These are phyloP conservation scores for Aurelia aurita DNA, from an alignment of 30 jellyfish, hydroid and myxozoan species.

Conservation along the genomic window DNA sequence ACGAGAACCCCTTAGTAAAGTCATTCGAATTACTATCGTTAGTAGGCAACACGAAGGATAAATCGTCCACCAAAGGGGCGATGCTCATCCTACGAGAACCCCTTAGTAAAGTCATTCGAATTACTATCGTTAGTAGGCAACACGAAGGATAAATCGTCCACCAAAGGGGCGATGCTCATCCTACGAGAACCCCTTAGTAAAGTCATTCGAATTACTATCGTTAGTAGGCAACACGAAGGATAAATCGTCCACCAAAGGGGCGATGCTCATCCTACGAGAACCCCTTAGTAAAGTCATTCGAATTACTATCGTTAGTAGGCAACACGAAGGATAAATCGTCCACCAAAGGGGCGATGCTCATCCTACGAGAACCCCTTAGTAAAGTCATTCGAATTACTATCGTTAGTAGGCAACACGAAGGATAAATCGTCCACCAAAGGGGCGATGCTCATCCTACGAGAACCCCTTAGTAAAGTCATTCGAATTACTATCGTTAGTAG, in stretches of 20 bases:
- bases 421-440: conserved; percentile 91
- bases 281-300: conserved; percentile 55
- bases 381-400: conserved; percentile 58
- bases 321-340: conserved; percentile 91
- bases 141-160: conserved; percentile 90
- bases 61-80: conserved; percentile 77
- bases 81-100: conserved; percentile 19
- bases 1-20: conserved; percentile 43
- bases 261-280: conserved; percentile 15
- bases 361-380: conserved; percentile 29
- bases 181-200: conserved; percentile 36
- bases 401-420: conserved; percentile 85
- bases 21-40: conserved; percentile 61
- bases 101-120: conserved; percentile 49
- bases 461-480: conserved; percentile 53
- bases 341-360: too few relatives aligned
- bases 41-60: conserved; percentile 89
- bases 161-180: conserved; percentile 29
- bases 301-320: conserved; percentile 71
- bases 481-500: conserved; percentile 67
- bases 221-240: conserved; percentile 87
- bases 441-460: conserved; percentile 4
- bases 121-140: conserved; percentile 73
- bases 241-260: conserved; percentile 83
- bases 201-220: conserved; percentile 64